Evolutionary conservation across 2,888 invertebrate species (phyloP), one percentile per base, ranked within the genome.

Genomic region (Caenorhabditis doughertyi): DNA sequence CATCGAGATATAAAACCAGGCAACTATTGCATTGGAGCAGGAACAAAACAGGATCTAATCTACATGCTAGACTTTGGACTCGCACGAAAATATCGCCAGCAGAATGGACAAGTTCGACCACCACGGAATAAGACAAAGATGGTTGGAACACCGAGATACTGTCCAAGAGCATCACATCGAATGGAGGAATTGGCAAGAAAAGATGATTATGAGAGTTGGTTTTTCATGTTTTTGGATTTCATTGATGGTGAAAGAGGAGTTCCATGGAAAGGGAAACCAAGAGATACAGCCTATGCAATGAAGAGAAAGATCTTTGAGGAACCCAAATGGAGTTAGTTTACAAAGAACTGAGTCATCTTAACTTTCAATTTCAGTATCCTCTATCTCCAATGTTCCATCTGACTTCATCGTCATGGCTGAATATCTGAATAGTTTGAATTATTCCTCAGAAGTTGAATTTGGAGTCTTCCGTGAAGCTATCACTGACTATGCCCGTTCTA

Each of bases 1-100:
- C 83, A 83, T 70, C 65, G 83, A 16, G 83, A 83, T 55, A 58
- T 83, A 60, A 83, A 83, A 68, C 83, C 83, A 1, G 83, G 55
- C 29, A 83, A 83, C 49, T 83, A 60, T 42, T 76, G 76, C 23
- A 47, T 83, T 18, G 83, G 83, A 21, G 32, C 27, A 8, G 72
- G 55, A 4, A 62, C 32, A 0, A 55, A 56, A 21, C 44, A 16
- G 1, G 71, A 82, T 0, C 53, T 58, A 2, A 42, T 79, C 21
- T 82, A 64, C 29, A 58, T 79, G 29, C 39, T 84, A 32, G 77
- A 84, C 32, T 83, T 84, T 42, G 82, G 82, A 44, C 56, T 84
- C 35, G 80, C 82, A 4, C 47, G 83, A 47, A 62, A 55, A 44
- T 84, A 71, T 62, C 58, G 68, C 13, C 64, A 51, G 7, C 49